Conservation (phyloP, 2,888 invertebrate genomes). For the Caenorhabditis virilis region DNA sequence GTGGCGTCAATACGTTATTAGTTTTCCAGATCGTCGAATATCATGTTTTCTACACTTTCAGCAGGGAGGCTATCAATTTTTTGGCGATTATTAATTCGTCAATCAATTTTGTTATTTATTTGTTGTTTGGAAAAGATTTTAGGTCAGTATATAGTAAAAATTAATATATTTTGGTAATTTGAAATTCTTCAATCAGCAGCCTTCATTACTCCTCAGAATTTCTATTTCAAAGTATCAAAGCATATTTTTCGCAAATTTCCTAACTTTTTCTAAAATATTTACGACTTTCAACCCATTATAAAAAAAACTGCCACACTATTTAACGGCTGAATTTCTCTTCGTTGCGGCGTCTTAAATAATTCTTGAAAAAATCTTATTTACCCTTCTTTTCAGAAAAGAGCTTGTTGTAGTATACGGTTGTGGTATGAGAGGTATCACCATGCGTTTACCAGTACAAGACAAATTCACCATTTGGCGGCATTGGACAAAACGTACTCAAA, state of each 20-base stretch:
- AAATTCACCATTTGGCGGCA: conserved; percentile 53
- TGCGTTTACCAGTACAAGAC: conserved; percentile 53
- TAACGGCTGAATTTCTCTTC: no score
- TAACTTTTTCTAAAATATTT: no score
- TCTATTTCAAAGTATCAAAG: no score
- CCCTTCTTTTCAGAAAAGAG: conserved; percentile 50
- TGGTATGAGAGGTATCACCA: conserved; percentile 52
- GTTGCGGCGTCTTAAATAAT: no score
- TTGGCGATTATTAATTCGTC: conserved; percentile 95
- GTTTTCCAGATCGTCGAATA: conserved; percentile 42
- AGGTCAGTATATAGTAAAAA: conserved; percentile 23
- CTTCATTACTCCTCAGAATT: no score
- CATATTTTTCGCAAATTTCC: no score
- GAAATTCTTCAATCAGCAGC: no score
- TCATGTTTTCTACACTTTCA: conserved; percentile 60
- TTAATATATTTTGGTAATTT: background rate
- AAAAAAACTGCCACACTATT: no score
- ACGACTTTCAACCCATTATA: no score
- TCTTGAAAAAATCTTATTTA: background rate
- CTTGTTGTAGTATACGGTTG: conserved; percentile 61
- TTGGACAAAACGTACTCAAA: conserved; percentile 41
- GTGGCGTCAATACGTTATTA: background rate
- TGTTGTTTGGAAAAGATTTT: conserved; percentile 89
- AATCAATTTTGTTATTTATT: conserved; percentile 95
- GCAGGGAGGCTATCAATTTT: conserved; percentile 77